These are phyloP conservation scores for Coelopa frigida DNA, from an alignment of 1,140 invertebrate species.

Conservation along the genomic window DNA sequence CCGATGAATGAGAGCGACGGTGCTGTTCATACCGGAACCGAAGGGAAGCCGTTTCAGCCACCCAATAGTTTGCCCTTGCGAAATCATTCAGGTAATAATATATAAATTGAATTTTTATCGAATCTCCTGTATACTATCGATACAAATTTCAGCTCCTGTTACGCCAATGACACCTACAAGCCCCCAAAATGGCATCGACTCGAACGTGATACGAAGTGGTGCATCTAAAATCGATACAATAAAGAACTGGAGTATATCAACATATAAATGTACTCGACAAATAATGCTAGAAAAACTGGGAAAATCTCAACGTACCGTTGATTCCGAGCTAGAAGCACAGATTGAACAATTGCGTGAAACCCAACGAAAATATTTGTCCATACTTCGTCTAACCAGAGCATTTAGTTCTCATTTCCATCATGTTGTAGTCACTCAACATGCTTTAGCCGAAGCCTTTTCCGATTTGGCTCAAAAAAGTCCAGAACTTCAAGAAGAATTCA, in stretches of 20 bases:
- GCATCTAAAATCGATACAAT: conserved; percentile 79
- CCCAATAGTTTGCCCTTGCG: conserved; percentile 44
- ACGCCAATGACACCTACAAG: conserved; percentile 46
- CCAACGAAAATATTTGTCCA: conserved; percentile 86
- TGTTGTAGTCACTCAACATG: conserved; percentile 73
- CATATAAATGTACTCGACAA: conserved; percentile 94
- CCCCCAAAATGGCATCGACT: conserved; percentile 50
- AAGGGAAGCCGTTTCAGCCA: conserved; percentile 39
- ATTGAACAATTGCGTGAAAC: conserved; percentile 88
- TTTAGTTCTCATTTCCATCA: conserved; percentile 83
- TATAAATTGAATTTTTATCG: conserved; percentile 15
- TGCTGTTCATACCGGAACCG: conserved; percentile 65
- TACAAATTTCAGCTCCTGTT: conserved; percentile 23
- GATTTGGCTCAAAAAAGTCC: conserved; percentile 91
- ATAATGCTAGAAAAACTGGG: conserved; percentile 91
- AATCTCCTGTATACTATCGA: conserved; percentile 4
- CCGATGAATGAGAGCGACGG: conserved; percentile 68
- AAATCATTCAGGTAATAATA: conserved; percentile 46
- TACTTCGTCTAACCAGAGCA: conserved; percentile 75
- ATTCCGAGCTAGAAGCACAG: conserved; percentile 80
- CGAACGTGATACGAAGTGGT: conserved; percentile 54
- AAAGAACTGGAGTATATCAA: conserved; percentile 94
- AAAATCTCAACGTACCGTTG: conserved; percentile 77
- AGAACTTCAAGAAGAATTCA: conserved; percentile 89
- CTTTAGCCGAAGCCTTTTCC: conserved; percentile 64